Evolutionary conservation across 2,888 invertebrate genomes (phyloP), one percentile per base, ranked within the genome.

Genomic region (Lochmaea crataegi): DNA sequence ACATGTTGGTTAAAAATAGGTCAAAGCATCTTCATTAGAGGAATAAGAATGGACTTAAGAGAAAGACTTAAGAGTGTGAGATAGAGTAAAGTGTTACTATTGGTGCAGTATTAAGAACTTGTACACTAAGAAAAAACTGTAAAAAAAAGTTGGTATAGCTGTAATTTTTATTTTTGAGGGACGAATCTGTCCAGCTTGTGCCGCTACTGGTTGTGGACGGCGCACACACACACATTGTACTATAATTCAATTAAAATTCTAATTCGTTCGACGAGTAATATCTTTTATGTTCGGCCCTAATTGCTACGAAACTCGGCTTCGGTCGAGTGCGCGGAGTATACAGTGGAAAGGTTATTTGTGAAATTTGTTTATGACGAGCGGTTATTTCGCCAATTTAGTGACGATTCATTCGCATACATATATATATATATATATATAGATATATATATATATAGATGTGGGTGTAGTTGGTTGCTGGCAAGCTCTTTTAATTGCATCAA

Each of bases 251-350:
- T 81, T 82, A 82, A 81, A 82, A 80, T 81, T 82, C 81, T 82
- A 84, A 83, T 83, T 83, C 82, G 81, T 83, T 83, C 82, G 81
- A 82, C 77, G 80, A 78, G 80, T 76, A 80, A 82, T 83, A 83
- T 83, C 83, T 83, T 82, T 82, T 82, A 83, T 80, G 80, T 78
- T 79, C 79, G 71, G 71, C 68, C 79, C 81, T 83, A 83, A 83
- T 83, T 83, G 80, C 82, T 76, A 70, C 77, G 79, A 78, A 79
- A 79, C 72, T 75, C 75, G 67, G 73, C 71, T 75, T 18, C 42
- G 61, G 61, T 63, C 61, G 61, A 41, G 42, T 42, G 41, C 61
- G 42, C 18, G 42, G 61, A 42, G 18, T 63, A 63, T 18, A 63
- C 61, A 63, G 61, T 63, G 16, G 72, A 68, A 71, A 71, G 72